phyloP scores from a whole-genome alignment of 1,140 invertebrate species.

The Globodera rostochiensis region DNA sequence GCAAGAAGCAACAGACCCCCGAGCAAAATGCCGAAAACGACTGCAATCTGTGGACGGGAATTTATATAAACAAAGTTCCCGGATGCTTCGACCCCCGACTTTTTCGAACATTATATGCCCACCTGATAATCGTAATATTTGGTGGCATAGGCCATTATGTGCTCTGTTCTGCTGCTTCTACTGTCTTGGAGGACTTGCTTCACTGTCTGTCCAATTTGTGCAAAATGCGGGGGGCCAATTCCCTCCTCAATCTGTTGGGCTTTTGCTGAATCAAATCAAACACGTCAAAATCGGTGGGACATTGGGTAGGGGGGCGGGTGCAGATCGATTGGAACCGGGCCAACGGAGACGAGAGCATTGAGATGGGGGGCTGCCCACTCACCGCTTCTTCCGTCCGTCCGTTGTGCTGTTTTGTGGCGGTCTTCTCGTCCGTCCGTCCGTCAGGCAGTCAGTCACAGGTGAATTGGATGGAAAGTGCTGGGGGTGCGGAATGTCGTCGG shows the following conservation, averaged over 20 bases:
- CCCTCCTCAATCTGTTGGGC: not conserved
- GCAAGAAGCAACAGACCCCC: constrained; percentile 33
- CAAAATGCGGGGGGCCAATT: not conserved
- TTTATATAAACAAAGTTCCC: constrained; percentile 11
- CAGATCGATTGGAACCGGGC: constrained; percentile 30
- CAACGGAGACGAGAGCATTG: not conserved
- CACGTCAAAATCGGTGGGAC: not conserved
- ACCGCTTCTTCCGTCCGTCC: not conserved
- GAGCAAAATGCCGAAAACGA: constrained; percentile 35
- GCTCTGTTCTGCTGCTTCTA: not conserved
- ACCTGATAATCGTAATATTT: constrained; percentile 43
- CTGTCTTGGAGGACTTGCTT: too few relatives aligned
- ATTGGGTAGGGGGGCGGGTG: not conserved
- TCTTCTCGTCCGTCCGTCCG: not conserved
- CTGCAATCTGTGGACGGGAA: constrained; percentile 23
- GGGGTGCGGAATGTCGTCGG: not conserved
- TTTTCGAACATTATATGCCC: not conserved
- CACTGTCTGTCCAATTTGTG: too few relatives aligned
- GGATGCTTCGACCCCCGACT: not conserved
- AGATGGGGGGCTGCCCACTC: not conserved
- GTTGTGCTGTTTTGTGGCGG: not conserved
- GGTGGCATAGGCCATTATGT: constrained; percentile 34
- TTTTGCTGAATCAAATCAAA: not conserved
- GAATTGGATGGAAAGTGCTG: not conserved
- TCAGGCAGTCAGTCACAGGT: not conserved